Percentiles rank a stretch among this genome's conserved stretches.
Conservation (phyloP, 2,113 vertebrate genomes). For the Gallinago jamesoni region DNA sequence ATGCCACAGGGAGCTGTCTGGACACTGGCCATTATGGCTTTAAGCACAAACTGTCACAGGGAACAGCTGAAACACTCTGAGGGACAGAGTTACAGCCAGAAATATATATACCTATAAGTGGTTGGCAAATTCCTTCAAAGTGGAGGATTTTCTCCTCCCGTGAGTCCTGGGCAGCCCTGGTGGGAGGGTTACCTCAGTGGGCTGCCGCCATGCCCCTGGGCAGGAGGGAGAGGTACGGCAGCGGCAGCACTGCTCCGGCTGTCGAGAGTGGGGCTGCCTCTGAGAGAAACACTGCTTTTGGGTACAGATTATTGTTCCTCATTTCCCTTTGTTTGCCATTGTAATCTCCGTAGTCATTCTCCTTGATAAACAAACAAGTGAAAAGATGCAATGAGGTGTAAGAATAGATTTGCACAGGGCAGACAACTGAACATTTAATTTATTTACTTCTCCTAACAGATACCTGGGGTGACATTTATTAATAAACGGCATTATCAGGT, state of each 20-base stretch:
- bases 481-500: slow-evolving; percentile 84
- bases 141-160: not conserved
- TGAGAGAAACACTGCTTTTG: not conserved
- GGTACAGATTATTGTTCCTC: slow-evolving; percentile 3
- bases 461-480: slow-evolving; percentile 86
- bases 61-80: not conserved
- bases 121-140: not conserved
- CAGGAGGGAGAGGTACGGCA: not conserved
- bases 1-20: accelerated
- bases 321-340: slow-evolving; percentile 70
- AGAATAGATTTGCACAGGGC: slow-evolving; percentile 79
- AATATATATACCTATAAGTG: accelerated
- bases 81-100: not conserved
- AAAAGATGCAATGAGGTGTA: slow-evolving; percentile 78
- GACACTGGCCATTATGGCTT: accelerated
- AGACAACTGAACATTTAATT: slow-evolving; percentile 80
- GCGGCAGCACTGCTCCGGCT: accelerated
- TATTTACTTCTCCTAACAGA: slow-evolving; percentile 83
- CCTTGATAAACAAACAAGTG: slow-evolving; percentile 74
- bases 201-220: accelerated
- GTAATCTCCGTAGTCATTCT: slow-evolving; percentile 67
- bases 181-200: not conserved
- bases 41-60: not conserved
- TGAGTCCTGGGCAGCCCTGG: not conserved
- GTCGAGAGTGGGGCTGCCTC: not conserved